Evolutionary conservation across 2,113 vertebrate species (phyloP).

Genomic region (Stomatorhinus ivindoensis): DNA sequence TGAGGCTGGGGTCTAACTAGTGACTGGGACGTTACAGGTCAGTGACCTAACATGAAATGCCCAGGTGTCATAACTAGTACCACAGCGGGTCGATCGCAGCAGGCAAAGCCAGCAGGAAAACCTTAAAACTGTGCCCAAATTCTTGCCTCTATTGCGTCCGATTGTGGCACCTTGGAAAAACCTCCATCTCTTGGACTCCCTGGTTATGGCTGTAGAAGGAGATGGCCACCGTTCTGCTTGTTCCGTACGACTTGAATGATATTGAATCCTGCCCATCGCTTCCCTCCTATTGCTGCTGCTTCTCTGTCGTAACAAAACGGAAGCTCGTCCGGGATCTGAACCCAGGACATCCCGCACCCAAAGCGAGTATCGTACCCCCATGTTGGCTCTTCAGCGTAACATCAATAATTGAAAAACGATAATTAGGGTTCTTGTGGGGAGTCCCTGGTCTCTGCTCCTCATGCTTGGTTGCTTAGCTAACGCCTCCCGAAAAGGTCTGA

Average conservation of each 20-base stretch:
- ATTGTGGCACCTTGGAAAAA: background rate
- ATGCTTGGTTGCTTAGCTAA: background rate
- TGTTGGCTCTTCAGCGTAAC: constrained; percentile 19
- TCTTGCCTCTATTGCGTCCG: background rate
- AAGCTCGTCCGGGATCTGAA: background rate
- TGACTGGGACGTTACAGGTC: background rate
- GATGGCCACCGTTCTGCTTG: background rate
- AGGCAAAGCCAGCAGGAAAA: background rate
- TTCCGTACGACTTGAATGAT: background rate
- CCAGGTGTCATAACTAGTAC: background rate
- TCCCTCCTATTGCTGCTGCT: background rate
- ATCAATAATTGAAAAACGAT: constrained; percentile 42
- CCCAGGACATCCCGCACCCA: background rate
- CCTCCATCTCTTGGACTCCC: background rate
- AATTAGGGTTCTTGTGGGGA: constrained; percentile 34
- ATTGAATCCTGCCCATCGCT: background rate
- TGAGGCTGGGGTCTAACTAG: background rate
- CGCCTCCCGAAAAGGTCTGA: constrained; percentile 4
- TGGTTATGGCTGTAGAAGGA: background rate
- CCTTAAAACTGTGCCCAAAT: background rate
- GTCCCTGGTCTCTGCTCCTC: background rate
- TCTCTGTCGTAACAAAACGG: constrained; percentile 7
- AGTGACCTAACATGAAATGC: background rate
- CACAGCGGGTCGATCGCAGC: background rate
- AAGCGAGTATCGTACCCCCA: background rate